Evolutionary conservation across 2,888 invertebrate genomes (phyloP), one percentile per base, ranked within the genome.

Genomic region (Cheilosia urbana): DNA sequence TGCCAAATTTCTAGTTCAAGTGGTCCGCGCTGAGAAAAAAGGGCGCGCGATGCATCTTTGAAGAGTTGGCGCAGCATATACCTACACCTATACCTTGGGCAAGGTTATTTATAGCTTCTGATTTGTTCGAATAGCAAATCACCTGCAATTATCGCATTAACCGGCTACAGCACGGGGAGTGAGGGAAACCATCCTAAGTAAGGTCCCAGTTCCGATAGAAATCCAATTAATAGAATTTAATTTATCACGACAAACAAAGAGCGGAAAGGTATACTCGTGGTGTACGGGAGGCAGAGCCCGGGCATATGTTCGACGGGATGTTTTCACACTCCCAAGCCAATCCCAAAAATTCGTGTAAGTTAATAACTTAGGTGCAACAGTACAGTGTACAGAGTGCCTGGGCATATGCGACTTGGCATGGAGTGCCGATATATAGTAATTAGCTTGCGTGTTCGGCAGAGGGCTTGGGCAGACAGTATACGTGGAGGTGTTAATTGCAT

Each of bases 61-160:
- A 79, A 84, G 47, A 27, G 58, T 47, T 63, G 24, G 42, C 71
- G 62, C 62, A 42, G n/a, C 15, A 57, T 53, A 1, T 7, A 42
- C 34, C 9, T 21, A 24, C 34, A 21, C 30, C 7, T 60, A 45
- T 53, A 37, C 9, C 40, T 49, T 47, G 37, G 51, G 47, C 51
- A 55, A 13, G 2, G 30, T 82, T 73, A 78, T 87, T 82, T 87
- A 87, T 87, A 78, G 78, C 82, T 63, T 21, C 69, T 75, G 77
- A 73, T 55, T 78, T 77, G 85, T 77, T 77, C 77, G 77, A 30
- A 68, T 63, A 63, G 77, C 71, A 77, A 81, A 87, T 87, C 85
- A 87, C 85, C 85, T 82, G 87, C 87, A 87, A 87, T 87, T 87
- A 87, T 87, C 87, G 87, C 63, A 87, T 87, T 87, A 82, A 81